Evolutionary conservation across 1,140 invertebrate species (phyloP), one percentile per base, ranked within the genome.

Genomic region (Macrosteles quadrilineatus): DNA sequence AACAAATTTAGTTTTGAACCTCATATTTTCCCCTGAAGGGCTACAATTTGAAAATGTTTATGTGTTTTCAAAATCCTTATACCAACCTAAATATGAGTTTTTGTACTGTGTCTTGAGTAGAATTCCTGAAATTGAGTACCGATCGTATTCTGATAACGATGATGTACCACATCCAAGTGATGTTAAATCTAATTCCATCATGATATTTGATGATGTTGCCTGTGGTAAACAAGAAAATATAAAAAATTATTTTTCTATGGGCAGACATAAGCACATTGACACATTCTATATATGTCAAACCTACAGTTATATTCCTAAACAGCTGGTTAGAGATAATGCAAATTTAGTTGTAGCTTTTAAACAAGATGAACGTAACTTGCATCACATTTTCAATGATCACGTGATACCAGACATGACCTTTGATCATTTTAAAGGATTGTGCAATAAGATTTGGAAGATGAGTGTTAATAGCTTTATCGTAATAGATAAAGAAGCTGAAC

Each of bases 251-350:
- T 81, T 81, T 75, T 74, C 74, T 68, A 80, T 80, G 75, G 77
- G 77, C 1, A 63, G 78, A 57, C 78, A 81, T 77, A 76, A 76
- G 27, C 45, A 75, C 36, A 72, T 79, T 31, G 78, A 81, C 72
- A 72, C 72, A 71, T 82, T 81, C 78, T 82, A 80, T 75, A 71
- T 81, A 21, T 75, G 64, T 73, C 78, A 81, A 75, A 78, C 76
- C 19, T 81, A 80, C 71, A 70, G 76, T 21, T 70, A 72, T 45
- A 78, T 80, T 53, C 78, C 78, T 4, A 82, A 82, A 76, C 78
- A 80, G 72, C 64, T 81, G 12, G 73, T 80, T 47, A 71, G 77
- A 29, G 79, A 80, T 72, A 81, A 80, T 75, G 74, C 75, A 4
- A 81, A 81, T 71, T 75, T 82, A 21, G 69, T 82, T 21, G 71